Percentiles rank a stretch among this genome's conserved stretches.
Conservation (phyloP, 1,140 invertebrate species). For the Meloidogyne hapla region DNA sequence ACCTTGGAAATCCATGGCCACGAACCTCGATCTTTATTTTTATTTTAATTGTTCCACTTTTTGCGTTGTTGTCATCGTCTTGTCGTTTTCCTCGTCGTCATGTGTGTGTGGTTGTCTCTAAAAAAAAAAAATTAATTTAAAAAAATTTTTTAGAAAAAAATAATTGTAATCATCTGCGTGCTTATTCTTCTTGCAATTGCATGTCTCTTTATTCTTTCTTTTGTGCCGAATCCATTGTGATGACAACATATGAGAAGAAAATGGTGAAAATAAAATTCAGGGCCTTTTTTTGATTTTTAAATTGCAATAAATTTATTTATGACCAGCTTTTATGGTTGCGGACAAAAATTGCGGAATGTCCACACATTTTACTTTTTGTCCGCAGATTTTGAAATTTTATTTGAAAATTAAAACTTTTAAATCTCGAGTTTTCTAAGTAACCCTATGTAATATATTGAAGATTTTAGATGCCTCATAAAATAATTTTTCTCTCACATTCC, state of each 20-base stretch:
- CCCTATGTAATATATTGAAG: too few relatives aligned
- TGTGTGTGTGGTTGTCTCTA: neutral
- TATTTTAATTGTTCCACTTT: too few relatives aligned
- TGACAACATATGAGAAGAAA: neutral
- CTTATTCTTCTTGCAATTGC: conserved; percentile 82
- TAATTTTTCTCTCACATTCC: neutral
- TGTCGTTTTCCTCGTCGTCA: neutral
- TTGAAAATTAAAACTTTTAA: too few relatives aligned
- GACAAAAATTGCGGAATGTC: too few relatives aligned
- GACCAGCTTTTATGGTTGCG: neutral
- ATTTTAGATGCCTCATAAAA: neutral
- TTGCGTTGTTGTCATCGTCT: neutral
- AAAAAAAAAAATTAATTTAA: neutral
- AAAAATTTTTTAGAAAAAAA: conserved; percentile 84
- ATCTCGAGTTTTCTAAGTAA: too few relatives aligned
- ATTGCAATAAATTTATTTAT: conserved; percentile 3
- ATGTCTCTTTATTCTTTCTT: conserved; percentile 65
- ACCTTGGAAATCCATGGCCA: too few relatives aligned
- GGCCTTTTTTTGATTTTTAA: neutral
- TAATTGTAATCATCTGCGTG: conserved; percentile 95
- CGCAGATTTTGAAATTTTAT: too few relatives aligned
- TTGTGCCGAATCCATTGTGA: conserved; percentile 60
- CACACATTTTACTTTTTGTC: too few relatives aligned
- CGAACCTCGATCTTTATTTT: too few relatives aligned
- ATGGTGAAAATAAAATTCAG: neutral